Conservation (phyloP, 2,113 vertebrate genomes). For the Onychostoma macrolepis region DNA sequence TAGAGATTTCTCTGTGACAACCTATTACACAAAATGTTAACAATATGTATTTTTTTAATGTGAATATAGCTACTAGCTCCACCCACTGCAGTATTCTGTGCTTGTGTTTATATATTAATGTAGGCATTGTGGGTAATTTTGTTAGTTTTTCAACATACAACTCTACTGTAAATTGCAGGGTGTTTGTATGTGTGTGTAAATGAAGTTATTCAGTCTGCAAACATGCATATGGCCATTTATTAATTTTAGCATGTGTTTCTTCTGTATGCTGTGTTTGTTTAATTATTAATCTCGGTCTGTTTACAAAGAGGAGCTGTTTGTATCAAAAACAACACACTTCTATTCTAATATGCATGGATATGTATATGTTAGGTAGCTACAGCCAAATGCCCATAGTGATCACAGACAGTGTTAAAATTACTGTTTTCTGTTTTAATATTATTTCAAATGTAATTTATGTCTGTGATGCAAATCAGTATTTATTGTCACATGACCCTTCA, state of each 20-base stretch:
- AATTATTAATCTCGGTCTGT: constrained; percentile 6
- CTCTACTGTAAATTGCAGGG: not conserved
- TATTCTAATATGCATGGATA: not conserved
- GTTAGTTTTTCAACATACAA: not conserved
- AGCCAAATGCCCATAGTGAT: not conserved
- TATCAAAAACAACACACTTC: not conserved
- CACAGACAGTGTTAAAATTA: not conserved
- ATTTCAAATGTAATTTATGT: too few species aligned
- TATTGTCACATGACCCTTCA: not conserved
- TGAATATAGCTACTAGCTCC: not conserved
- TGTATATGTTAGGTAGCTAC: not conserved
- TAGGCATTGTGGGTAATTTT: not conserved
- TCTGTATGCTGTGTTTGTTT: not conserved
- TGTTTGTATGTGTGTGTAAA: not conserved
- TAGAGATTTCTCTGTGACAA: constrained; percentile 3
- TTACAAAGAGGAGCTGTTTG: not conserved
- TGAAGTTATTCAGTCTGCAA: not conserved
- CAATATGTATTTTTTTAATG: not conserved
- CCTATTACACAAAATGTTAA: not conserved
- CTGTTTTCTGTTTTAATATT: too few species aligned
- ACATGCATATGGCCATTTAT: not conserved
- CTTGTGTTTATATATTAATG: not conserved
- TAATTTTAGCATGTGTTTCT: not conserved
- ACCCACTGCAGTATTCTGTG: not conserved
- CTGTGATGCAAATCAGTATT: not conserved